A percentile compares a stretch with the other conserved stretches of the same genome.
Conservation (phyloP, 2,888 invertebrate genomes). For the Troides aeacus region DNA sequence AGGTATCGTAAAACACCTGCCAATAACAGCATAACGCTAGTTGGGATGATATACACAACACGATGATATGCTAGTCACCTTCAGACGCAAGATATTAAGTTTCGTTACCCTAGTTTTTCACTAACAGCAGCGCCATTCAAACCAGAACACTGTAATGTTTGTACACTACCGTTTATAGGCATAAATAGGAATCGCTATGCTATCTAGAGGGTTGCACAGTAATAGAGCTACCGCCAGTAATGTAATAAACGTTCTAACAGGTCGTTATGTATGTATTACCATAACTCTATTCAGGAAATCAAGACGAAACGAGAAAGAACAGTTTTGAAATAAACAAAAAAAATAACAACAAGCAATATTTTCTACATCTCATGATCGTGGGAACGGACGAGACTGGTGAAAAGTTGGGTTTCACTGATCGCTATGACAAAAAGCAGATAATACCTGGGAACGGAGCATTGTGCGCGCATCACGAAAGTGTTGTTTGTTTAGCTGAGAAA, state of each 20-base stretch:
- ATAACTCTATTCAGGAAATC: neutral
- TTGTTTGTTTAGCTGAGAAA: slow-evolving; percentile 31
- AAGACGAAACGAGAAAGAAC: slow-evolving; percentile 1
- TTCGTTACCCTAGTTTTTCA: too few species aligned
- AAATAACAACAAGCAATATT: slow-evolving; percentile 50
- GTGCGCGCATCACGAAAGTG: slow-evolving; percentile 54
- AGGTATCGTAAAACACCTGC: too few species aligned
- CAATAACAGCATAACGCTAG: too few species aligned
- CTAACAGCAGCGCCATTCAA: too few species aligned
- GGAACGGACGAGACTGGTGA: slow-evolving; percentile 48
- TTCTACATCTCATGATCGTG: slow-evolving; percentile 61
- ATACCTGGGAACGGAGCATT: slow-evolving; percentile 53
- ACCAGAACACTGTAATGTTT: too few species aligned
- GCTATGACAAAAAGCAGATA: slow-evolving; percentile 52
- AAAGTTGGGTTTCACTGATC: slow-evolving; percentile 65
- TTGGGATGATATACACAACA: too few species aligned
- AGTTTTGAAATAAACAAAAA: slow-evolving; percentile 23
- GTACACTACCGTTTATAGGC: too few species aligned
- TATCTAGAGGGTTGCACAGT: too few species aligned
- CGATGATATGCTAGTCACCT: too few species aligned
- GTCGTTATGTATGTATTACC: neutral
- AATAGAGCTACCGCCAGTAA: too few species aligned
- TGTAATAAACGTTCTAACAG: neutral
- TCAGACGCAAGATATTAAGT: too few species aligned
- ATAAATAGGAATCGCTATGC: too few species aligned